A percentile compares a stretch with the other conserved stretches of the same genome.
Conservation (phyloP, 2,797 vertebrate genomes). For the Aythya fuligula region DNA sequence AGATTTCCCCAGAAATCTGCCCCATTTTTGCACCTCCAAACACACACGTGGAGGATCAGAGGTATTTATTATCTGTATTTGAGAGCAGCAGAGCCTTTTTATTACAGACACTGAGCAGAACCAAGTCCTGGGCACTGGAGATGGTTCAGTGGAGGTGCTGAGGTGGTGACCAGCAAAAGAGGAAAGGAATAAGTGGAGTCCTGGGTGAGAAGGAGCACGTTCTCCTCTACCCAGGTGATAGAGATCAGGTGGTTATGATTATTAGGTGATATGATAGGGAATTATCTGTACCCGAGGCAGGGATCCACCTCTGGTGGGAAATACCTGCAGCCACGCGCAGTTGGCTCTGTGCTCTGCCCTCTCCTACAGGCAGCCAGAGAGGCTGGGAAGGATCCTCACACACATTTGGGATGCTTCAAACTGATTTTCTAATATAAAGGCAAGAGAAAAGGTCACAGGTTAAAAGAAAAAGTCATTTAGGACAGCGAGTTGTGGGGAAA, state of each 20-base stretch:
- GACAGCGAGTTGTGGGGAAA: neutral
- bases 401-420: neutral
- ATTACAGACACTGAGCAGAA: neutral
- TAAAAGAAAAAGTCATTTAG: neutral
- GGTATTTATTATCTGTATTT: neutral
- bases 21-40: fast-evolving
- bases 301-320: fast-evolving
- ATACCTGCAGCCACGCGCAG: fast-evolving
- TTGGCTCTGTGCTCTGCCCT: neutral
- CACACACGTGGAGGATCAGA: neutral
- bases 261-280: neutral
- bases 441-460: neutral
- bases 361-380: neutral
- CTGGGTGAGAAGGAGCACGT: neutral
- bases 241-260: no score
- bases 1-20: neutral
- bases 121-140: neutral
- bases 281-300: neutral
- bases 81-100: neutral
- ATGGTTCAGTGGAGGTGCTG: neutral
- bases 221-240: neutral
- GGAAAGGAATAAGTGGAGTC: neutral
- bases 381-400: neutral
- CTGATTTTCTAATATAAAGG: fast-evolving
- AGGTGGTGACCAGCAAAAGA: neutral